Evolutionary conservation across 2,113 vertebrate genomes (phyloP).

Genomic region (Hydrochoerus hydrochaeris): DNA sequence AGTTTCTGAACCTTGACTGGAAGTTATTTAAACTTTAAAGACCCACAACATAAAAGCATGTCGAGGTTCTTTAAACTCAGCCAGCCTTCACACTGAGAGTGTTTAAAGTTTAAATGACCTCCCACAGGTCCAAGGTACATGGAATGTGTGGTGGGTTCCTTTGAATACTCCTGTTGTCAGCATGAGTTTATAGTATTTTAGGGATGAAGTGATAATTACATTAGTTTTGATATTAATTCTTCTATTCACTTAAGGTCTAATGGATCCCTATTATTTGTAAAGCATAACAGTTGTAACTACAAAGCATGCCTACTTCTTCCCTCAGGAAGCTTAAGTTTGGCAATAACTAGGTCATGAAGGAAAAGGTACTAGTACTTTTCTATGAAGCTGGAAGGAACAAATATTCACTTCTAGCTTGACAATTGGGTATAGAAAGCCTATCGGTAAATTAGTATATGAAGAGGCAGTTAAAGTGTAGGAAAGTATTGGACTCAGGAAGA

Average conservation of each 20-base stretch:
- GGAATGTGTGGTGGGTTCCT: constrained; percentile 7
- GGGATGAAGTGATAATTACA: not conserved
- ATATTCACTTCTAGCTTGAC: not conserved
- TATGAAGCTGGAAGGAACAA: not conserved
- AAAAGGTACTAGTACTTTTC: not conserved
- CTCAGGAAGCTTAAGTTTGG: not conserved
- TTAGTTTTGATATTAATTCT: constrained; percentile 53
- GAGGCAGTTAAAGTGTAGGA: not conserved
- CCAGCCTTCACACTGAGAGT: constrained; percentile 61
- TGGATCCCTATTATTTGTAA: not conserved
- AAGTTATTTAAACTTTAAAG: constrained; percentile 80
- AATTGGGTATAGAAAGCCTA: not conserved
- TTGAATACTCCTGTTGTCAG: constrained; percentile 58
- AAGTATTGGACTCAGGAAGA: not conserved
- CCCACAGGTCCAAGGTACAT: constrained; percentile 52
- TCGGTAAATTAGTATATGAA: not conserved
- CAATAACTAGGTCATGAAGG: not conserved
- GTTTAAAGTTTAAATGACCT: constrained; percentile 77
- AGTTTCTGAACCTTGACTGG: constrained; percentile 70
- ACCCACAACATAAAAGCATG: constrained; percentile 71
- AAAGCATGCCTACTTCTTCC: not conserved
- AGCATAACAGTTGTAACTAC: not conserved
- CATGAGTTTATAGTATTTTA: constrained; percentile 8
- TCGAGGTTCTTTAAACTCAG: constrained; percentile 76
- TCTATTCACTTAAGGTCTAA: not conserved